phyloP scores from a whole-genome alignment of 2,113 vertebrate species.

The Pao palembangensis region DNA sequence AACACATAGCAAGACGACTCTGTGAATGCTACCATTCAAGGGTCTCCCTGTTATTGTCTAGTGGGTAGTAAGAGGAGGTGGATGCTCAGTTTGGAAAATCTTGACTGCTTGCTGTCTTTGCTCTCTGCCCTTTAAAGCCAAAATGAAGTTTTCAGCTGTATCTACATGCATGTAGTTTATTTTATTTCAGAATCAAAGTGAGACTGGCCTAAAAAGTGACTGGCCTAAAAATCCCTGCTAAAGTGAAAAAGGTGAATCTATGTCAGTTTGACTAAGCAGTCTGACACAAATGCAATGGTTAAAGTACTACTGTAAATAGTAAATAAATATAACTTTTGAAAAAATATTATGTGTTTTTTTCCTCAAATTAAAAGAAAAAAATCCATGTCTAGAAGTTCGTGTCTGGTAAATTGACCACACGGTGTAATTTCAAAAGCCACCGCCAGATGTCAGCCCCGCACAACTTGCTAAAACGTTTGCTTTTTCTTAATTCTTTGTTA shows the following conservation, averaged over 20 bases:
- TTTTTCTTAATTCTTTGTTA: too few relatives aligned
- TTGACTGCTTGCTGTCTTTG: background rate
- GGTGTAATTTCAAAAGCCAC: background rate
- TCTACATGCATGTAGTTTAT: constrained; percentile 3
- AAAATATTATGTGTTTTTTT: constrained; percentile 7
- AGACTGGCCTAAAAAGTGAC: background rate
- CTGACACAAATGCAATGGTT: constrained; percentile 32
- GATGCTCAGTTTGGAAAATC: constrained; percentile 4
- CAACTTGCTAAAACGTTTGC: background rate
- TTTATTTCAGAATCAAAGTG: constrained; percentile 3
- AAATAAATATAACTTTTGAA: constrained; percentile 63
- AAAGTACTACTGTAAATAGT: constrained; percentile 66
- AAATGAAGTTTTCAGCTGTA: constrained; percentile 3
- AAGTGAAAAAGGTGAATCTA: constrained; percentile 9
- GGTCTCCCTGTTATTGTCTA: too few relatives aligned
- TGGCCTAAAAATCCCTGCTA: background rate
- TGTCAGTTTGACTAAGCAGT: constrained; percentile 38
- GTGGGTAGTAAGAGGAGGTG: background rate
- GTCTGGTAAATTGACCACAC: background rate
- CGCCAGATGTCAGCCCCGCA: constrained; percentile 39
- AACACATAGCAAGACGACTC: too few relatives aligned
- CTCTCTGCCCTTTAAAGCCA: background rate
- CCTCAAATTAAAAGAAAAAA: too few relatives aligned
- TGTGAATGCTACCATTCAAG: too few relatives aligned
- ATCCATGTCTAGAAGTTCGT: too few relatives aligned